Conservation (phyloP, 2,797 vertebrate species). For the Mycteria americana region DNA sequence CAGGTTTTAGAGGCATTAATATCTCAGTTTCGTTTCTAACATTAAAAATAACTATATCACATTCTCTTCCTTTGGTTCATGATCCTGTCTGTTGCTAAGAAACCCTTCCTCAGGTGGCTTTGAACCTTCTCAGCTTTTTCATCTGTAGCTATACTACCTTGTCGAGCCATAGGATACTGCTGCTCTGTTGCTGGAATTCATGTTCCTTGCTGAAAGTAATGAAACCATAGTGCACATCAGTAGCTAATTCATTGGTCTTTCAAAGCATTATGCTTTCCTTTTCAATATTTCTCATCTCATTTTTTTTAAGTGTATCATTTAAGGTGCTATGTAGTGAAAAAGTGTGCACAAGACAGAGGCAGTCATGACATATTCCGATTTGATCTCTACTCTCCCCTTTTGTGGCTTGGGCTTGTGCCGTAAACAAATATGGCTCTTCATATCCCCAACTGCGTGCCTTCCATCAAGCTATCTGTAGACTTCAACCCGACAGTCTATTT, state of each 20-base stretch:
- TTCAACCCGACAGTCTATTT: not conserved
- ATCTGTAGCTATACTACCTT: not conserved
- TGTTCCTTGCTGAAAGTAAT: not conserved
- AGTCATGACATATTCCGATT: not conserved
- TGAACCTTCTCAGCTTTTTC: slow-evolving; percentile 38
- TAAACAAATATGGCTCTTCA: not conserved
- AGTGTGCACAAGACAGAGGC: not conserved
- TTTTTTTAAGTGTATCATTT: not conserved
- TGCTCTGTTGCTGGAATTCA: not conserved
- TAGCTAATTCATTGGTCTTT: not conserved
- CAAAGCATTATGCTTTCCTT: not conserved
- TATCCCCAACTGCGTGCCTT: rapidly evolving
- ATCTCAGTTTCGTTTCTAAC: not conserved
- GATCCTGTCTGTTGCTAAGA: slow-evolving; percentile 45
- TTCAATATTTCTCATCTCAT: not conserved
- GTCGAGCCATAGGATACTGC: not conserved
- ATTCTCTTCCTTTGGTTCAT: not conserved
- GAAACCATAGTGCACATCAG: not conserved
- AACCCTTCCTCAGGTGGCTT: slow-evolving; percentile 40
- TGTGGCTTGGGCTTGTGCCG: not conserved
- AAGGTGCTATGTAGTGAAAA: not conserved
- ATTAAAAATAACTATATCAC: slow-evolving; percentile 13
- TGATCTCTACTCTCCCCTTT: not conserved
- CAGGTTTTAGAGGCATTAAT: not conserved
- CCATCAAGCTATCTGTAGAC: not conserved